A percentile compares a stretch with the other conserved stretches of the same genome.
Evolutionary conservation across 2,888 invertebrate genomes (phyloP).

Genomic region (Sarcophaga variegata): DNA sequence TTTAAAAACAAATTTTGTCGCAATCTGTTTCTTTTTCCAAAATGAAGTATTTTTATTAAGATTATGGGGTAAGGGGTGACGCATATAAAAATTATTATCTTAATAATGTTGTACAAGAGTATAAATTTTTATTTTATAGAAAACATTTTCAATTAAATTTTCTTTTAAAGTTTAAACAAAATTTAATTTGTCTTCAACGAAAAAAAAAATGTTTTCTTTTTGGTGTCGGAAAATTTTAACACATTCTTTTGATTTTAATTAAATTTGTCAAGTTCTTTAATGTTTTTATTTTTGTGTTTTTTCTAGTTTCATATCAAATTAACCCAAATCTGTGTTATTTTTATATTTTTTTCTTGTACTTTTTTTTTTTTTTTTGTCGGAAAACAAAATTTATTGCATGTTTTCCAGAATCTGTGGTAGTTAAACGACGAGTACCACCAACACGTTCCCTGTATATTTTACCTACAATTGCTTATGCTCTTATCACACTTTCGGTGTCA

Average conservation of each 20-base stretch:
- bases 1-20: no score
- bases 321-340: slow-evolving; percentile 43
- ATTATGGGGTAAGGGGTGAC: no score
- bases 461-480: neutral
- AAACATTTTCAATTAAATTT: neutral
- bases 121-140: no score
- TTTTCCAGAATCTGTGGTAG: slow-evolving; percentile 12
- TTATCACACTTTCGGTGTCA: neutral
- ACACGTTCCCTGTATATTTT: no score
- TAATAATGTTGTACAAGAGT: no score
- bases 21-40: no score
- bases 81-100: no score
- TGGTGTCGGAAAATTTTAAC: neutral
- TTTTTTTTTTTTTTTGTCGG: neutral
- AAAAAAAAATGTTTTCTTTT: neutral
- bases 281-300: neutral
- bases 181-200: neutral
- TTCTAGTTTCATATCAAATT: slow-evolving; percentile 40
- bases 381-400: neutral
- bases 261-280: slow-evolving; percentile 26
- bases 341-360: neutral
- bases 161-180: neutral
- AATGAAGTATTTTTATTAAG: no score
- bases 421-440: neutral
- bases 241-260: slow-evolving; percentile 17